A percentile compares a stretch with the other conserved stretches of the same genome.
Conservation (phyloP, 2,113 vertebrate genomes). For the Pao palembangensis region DNA sequence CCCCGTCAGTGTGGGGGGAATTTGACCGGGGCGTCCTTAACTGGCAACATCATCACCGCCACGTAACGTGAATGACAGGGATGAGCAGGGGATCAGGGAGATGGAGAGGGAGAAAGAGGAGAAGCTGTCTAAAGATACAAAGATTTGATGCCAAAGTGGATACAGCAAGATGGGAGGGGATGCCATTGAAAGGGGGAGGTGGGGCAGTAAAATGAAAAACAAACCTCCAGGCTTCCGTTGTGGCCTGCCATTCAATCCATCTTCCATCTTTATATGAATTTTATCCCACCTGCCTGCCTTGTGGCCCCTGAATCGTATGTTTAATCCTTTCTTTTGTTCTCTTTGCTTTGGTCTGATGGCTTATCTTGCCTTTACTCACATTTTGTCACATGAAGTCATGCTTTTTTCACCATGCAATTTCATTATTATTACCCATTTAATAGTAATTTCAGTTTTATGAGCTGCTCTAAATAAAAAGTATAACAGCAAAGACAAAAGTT, state of each 20-base stretch:
- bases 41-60: conserved; percentile 35
- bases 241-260: too few species aligned
- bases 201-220: conserved; percentile 17
- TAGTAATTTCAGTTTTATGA: background rate
- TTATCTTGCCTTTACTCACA: too few species aligned
- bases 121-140: conserved; percentile 3
- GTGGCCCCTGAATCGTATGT: too few species aligned
- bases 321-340: too few species aligned
- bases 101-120: background rate
- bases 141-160: conserved; percentile 19
- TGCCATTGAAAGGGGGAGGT: background rate
- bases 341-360: too few species aligned
- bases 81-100: conserved; percentile 9
- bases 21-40: conserved; percentile 25
- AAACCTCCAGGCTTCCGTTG: background rate
- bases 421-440: too few species aligned
- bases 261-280: too few species aligned
- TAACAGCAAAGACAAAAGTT: too few species aligned
- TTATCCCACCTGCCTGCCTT: too few species aligned
- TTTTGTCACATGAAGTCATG: too few species aligned
- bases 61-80: conserved; percentile 8
- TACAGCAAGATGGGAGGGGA: conserved; percentile 15
- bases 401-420: too few species aligned
- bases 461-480: conserved; percentile 19
- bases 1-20: conserved; percentile 4